These are phyloP conservation scores for Sebastes melanostomus DNA, from an alignment of 2,797 vertebrate species.

Conservation along the genomic window DNA sequence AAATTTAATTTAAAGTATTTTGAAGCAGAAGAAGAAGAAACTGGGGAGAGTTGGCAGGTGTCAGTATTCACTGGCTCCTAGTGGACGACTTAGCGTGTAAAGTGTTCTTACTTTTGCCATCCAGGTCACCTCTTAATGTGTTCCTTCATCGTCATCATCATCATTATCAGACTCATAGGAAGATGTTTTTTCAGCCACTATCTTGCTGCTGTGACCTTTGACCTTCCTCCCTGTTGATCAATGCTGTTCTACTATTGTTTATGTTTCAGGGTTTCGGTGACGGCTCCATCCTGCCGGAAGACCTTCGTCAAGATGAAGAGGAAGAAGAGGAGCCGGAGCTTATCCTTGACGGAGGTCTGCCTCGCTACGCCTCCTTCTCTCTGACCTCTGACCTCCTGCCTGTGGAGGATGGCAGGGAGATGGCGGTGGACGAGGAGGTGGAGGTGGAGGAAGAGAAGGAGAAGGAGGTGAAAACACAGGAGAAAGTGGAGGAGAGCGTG, in stretches of 20 bases:
- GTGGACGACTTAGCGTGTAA: neutral
- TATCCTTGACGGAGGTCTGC: constrained; percentile 80
- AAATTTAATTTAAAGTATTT: neutral
- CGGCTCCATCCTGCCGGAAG: constrained; percentile 71
- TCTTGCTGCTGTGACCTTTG: neutral
- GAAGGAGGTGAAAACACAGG: constrained; percentile 14
- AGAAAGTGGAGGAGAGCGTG: neutral
- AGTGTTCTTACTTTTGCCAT: neutral
- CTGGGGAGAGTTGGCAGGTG: neutral
- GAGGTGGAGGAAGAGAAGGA: constrained; percentile 71
- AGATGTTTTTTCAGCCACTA: neutral
- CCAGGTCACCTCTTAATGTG: neutral
- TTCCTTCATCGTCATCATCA: neutral
- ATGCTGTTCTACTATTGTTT: neutral
- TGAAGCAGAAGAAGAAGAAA: neutral
- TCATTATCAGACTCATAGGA: neutral
- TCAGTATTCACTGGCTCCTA: neutral
- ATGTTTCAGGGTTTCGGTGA: constrained; percentile 82
- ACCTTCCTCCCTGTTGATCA: neutral
- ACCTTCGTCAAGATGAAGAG: constrained; percentile 68
- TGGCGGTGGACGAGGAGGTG: constrained; percentile 90
- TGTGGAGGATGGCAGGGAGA: constrained; percentile 81
- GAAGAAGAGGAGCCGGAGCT: constrained; percentile 86
- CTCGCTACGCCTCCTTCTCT: constrained; percentile 67
- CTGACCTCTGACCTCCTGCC: constrained; percentile 46